These are phyloP conservation scores for Lottia gigantea DNA, from an alignment of 2,888 invertebrate genomes.

Conservation along the genomic window DNA sequence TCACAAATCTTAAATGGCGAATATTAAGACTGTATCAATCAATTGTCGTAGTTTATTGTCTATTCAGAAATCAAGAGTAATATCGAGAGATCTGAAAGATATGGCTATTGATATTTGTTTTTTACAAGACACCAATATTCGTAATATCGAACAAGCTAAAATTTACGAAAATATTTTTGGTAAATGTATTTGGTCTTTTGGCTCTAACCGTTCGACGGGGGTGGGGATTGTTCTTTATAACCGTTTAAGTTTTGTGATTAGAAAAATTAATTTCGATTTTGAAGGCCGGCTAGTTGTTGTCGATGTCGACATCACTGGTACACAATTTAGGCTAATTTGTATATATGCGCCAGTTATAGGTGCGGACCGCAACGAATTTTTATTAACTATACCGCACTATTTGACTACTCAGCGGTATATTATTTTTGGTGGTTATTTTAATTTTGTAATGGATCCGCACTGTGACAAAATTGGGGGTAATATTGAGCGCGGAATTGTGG, in stretches of 20 bases:
- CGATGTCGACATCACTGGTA: background rate
- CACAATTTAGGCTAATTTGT: background rate
- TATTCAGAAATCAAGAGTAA: conserved; percentile 1
- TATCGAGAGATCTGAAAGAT: background rate
- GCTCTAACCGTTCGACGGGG: background rate
- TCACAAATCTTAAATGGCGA: background rate
- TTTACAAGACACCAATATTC: conserved; percentile 4
- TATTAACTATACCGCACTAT: background rate
- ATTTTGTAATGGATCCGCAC: background rate
- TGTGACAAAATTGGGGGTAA: background rate
- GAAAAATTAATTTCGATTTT: conserved; percentile 7
- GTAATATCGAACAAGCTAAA: background rate
- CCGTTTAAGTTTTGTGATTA: conserved; percentile 1
- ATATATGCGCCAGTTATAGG: conserved; percentile 1
- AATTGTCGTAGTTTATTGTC: background rate
- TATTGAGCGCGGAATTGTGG: background rate
- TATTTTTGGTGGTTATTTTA: background rate
- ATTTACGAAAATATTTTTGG: conserved; percentile 5
- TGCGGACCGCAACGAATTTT: conserved; percentile 1
- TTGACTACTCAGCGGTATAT: background rate
- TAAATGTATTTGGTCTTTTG: conserved; percentile 9
- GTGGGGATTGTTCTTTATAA: background rate
- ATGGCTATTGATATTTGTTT: background rate
- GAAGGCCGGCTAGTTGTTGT: conserved; percentile 4
- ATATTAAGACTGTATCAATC: background rate